Evolutionary conservation across 2,888 invertebrate genomes (phyloP).

Genomic region (Oscheius sp.): DNA sequence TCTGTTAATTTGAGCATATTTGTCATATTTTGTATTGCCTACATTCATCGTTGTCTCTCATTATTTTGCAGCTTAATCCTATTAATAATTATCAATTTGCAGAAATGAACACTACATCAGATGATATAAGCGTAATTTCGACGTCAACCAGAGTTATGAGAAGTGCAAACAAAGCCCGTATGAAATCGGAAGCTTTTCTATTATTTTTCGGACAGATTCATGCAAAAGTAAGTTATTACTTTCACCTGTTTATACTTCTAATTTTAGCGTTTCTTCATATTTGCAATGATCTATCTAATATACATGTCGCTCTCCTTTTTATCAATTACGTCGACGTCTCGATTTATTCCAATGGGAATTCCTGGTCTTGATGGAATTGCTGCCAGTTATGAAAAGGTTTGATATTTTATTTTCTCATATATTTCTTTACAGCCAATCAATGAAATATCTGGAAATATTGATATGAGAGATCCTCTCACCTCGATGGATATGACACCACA

Average conservation of each 20-base stretch:
- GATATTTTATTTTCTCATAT: not conserved
- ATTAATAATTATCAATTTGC: too few species aligned
- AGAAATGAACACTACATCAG: constrained; percentile 16
- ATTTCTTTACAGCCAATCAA: too few species aligned
- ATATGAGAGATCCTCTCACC: not conserved
- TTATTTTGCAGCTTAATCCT: too few species aligned
- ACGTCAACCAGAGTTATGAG: constrained; percentile 29
- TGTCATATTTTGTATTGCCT: too few species aligned
- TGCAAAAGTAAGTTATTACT: constrained; percentile 19
- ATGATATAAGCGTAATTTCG: constrained; percentile 14
- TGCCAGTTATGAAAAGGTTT: constrained; percentile 3
- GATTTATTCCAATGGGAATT: constrained; percentile 2
- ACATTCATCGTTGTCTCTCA: too few species aligned
- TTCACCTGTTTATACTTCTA: not conserved
- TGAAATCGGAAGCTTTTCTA: constrained; percentile 17
- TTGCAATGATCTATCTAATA: constrained; percentile 9
- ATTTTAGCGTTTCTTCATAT: constrained; percentile 26
- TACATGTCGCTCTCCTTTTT: not conserved
- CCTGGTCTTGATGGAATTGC: too few species aligned
- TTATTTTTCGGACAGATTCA: constrained; percentile 39
- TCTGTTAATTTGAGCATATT: too few species aligned
- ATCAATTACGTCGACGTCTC: not conserved
- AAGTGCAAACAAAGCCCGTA: not conserved
- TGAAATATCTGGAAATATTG: too few species aligned
- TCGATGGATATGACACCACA: not conserved